phyloP scores from a whole-genome alignment of 2,113 vertebrate species.

The Ammodytes marinus region DNA sequence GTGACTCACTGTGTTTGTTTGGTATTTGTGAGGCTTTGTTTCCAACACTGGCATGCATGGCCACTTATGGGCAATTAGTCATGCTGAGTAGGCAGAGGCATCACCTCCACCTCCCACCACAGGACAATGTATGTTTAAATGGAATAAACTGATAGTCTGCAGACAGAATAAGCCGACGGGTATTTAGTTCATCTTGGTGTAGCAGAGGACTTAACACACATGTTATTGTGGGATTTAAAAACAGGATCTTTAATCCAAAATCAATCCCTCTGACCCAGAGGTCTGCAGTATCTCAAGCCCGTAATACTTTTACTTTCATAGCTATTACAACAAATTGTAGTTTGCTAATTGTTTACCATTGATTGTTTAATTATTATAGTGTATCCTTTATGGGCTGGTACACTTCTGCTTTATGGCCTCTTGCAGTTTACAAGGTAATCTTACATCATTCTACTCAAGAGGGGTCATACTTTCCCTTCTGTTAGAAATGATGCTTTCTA shows the following conservation, averaged over 20 bases:
- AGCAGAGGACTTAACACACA: slow-evolving; percentile 27
- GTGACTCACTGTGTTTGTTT: slow-evolving; percentile 77
- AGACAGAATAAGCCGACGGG: slow-evolving; percentile 1
- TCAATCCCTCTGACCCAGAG: slow-evolving; percentile 39
- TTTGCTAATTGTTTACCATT: slow-evolving; percentile 28
- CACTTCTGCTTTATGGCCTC: not conserved
- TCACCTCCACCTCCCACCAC: slow-evolving; percentile 68
- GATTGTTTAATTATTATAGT: not conserved
- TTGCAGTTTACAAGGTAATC: slow-evolving; percentile 36
- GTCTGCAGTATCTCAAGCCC: slow-evolving; percentile 9
- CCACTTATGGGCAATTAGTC: slow-evolving; percentile 78
- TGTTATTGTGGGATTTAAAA: slow-evolving; percentile 38
- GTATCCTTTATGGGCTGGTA: not conserved
- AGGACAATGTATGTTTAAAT: slow-evolving; percentile 53
- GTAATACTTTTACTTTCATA: slow-evolving; percentile 28
- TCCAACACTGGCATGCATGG: slow-evolving; percentile 59
- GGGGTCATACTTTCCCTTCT: slow-evolving; percentile 4
- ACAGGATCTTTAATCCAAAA: slow-evolving; percentile 51
- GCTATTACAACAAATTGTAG: slow-evolving; percentile 9
- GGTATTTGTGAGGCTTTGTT: slow-evolving; percentile 69
- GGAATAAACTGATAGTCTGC: slow-evolving; percentile 28
- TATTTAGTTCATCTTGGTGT: slow-evolving; percentile 15
- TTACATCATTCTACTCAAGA: not conserved
- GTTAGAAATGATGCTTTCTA: not conserved
- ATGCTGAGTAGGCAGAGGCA: slow-evolving; percentile 74